A percentile compares a stretch with the other conserved stretches of the same genome.
phyloP scores from a whole-genome alignment of 1,140 invertebrate genomes.

The Drepana arcuata region DNA sequence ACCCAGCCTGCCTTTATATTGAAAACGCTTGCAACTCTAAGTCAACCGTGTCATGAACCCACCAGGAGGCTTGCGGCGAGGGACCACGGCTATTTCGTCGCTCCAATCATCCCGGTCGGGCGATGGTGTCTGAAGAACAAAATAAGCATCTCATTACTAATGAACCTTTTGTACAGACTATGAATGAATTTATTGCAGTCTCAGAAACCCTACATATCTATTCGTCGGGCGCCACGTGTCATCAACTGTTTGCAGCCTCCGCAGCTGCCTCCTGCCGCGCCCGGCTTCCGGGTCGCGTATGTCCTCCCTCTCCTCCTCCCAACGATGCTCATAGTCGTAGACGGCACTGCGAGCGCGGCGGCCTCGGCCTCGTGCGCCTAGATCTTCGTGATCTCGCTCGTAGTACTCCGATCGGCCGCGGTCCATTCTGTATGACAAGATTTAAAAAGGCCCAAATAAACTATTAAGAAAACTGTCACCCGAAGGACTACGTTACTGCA shows the following conservation, averaged over 20 bases:
- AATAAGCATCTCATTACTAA: not conserved
- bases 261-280: conserved; percentile 12
- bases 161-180: not conserved
- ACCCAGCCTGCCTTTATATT: too few species aligned
- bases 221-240: conserved; percentile 21
- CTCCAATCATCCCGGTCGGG: conserved; percentile 52
- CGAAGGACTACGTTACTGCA: too few species aligned
- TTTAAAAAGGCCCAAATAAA: too few species aligned
- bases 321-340: conserved; percentile 37
- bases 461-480: too few species aligned
- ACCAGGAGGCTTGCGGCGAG: too few species aligned
- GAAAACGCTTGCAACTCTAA: too few species aligned
- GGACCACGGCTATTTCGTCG: conserved; percentile 29
- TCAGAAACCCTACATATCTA: conserved; percentile 19
- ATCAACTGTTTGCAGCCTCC: conserved; percentile 42
- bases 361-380: conserved; percentile 17
- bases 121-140: conserved; percentile 33
- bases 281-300: conserved; percentile 6
- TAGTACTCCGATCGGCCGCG: conserved; percentile 48
- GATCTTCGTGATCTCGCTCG: conserved; percentile 36
- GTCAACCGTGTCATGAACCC: too few species aligned
- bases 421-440: too few species aligned
- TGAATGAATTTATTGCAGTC: too few species aligned
- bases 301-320: conserved; percentile 22
- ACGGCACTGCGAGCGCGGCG: conserved; percentile 45